These are phyloP conservation scores for Bathynomus jamesi DNA, from an alignment of 1,140 invertebrate species.

Conservation along the genomic window DNA sequence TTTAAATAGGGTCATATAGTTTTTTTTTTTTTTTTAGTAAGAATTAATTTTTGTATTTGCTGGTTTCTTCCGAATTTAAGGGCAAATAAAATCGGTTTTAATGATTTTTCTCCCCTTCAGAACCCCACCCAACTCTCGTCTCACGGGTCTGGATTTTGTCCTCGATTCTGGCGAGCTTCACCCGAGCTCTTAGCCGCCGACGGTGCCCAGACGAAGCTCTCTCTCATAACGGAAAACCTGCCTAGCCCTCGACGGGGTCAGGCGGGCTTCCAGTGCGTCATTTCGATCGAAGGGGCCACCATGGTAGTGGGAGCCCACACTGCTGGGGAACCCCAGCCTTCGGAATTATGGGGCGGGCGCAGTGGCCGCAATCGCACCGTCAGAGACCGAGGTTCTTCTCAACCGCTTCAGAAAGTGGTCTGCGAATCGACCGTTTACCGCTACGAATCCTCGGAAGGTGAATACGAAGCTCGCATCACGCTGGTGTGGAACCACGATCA, in stretches of 20 bases:
- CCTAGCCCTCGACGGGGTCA: conserved; percentile 59
- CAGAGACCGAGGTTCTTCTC: background rate
- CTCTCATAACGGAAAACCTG: conserved; percentile 79
- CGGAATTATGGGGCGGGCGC: background rate
- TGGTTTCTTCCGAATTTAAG: too few relatives aligned
- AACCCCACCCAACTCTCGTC: conserved; percentile 62
- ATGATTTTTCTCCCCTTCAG: too few relatives aligned
- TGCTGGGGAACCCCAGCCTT: conserved; percentile 8
- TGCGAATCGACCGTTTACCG: conserved; percentile 85
- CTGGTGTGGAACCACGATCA: conserved; percentile 89
- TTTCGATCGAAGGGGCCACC: conserved; percentile 81
- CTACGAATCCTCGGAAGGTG: conserved; percentile 73
- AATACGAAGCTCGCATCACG: conserved; percentile 78
- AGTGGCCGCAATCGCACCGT: background rate
- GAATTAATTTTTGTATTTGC: too few relatives aligned
- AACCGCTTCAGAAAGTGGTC: conserved; percentile 59
- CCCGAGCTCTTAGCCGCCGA: conserved; percentile 69
- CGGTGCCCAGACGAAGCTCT: conserved; percentile 78
- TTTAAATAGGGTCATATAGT: too few relatives aligned
- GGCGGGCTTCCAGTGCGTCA: conserved; percentile 82
- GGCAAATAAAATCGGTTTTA: too few relatives aligned
- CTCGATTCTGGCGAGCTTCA: conserved; percentile 59
- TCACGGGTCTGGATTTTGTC: conserved; percentile 68
- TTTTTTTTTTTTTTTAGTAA: too few relatives aligned
- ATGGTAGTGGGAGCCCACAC: conserved; percentile 77